Evolutionary conservation across 92 coral and sea anemone species (phyloP), one percentile per base, ranked within the genome.

Genomic region (Metridium senile): DNA sequence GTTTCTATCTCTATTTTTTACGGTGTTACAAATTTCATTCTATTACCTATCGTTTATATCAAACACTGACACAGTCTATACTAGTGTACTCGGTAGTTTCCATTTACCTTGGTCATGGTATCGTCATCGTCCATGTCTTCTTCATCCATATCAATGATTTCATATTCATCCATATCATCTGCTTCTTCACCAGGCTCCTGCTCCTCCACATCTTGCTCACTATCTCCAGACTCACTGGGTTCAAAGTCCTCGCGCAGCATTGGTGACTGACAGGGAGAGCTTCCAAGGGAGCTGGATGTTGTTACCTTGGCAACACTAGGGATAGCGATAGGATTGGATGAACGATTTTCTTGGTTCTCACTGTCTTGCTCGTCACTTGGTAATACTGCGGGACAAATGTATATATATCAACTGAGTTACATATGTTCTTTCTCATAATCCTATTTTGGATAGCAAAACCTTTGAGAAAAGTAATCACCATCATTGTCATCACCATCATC

Each of bases 161-260:
- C 83, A 18, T 81, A 70, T 30, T 81, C 86, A 43, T 49, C 79
- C 26, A 59, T 59, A 22, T 59, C 69, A 28, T 63, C 69, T 16
- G 63, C 52, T 31, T 31, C 71, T 1, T 78, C 83, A 20, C 13
- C 67, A 68, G 19, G 61, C 20, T 47, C 74, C n/a, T n/a, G n/a
- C 3, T 83, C 87, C 18, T 86, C 90, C 11, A 74, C 79, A 26
- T 83, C 86, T 2, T 78, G 77, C 34, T 86, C 90, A 81, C 88
- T 92, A 75, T 85, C 93, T 31, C 81, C 68, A 75, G 97, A 89
- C 79, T 87, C 99, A 58, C 94, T 89, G 69, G 89, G 94, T 81
- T 95, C 99, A 71, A 92, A 97, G 10, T 89, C 93, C 71, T 95
- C 99, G 51, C 81, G 81, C 18, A 84, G 72, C 87, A 76, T 86